Base-by-base conservation (phyloP, 2,797 vertebrate species). In the Moxostoma hubbsi region DNA sequence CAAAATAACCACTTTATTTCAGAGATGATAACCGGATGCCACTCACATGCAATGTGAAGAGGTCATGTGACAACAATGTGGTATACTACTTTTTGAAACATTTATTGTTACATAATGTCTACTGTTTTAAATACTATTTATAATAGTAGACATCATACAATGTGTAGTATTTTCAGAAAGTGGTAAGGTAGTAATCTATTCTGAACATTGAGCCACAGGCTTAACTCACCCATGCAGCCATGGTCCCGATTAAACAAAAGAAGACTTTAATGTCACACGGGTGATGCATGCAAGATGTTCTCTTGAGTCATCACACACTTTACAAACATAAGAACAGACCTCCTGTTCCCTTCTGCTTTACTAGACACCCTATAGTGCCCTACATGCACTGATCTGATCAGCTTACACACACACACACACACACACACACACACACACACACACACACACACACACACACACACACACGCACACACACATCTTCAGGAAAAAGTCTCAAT, bases 231-330 rank as follows among this genome's bases (percentile, higher is more conserved):
- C 58, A 70, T 69, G 9, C 93, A 92, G 83, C 90, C 87, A 86
- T 93, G 93, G 91, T 96, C 91, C 92, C 95, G 94, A 96, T 96
- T 95, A 95, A 95, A 94, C 87, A 81, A 85, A 75, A 84, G 75
- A 93, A 95, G 92, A 92, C 93, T 94, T 96, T 95, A 95, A 96
- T 96, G 96, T 96, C 97, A 97, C 95, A 94, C 95, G 94, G 90
- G 89, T 95, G 95, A 96, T 93, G 93, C 96, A 96, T 91, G 90
- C 93, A 94, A 96, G 96, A 95, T 96, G 96, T 96, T 96, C 94
- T 95, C 95, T 96, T 98, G 96, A 97, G 97, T 97, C 96, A 97
- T 97, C 97, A 96, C 96, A 97, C 96, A 97, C 94, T 96, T 95
- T 95, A 36, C 36, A 36, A 36, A 36, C 36, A 24, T 24, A 24